Percentiles rank a stretch among this genome's conserved stretches.
Evolutionary conservation across 2,113 vertebrate genomes (phyloP).

Genomic region (Xenus cinereus): DNA sequence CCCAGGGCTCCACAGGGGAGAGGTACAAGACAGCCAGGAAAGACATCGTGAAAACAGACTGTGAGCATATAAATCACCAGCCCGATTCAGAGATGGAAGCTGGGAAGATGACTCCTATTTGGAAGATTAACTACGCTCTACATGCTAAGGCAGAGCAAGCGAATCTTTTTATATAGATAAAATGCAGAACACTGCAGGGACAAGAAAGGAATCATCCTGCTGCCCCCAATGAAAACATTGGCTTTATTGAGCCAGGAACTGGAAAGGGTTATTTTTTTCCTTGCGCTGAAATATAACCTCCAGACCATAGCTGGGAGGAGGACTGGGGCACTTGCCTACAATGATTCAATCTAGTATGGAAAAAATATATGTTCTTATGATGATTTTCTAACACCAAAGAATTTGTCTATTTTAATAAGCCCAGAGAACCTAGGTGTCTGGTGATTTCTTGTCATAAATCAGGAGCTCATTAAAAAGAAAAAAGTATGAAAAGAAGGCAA

Average conservation of each 20-base stretch:
- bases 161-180: background rate
- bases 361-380: slow-evolving; percentile 27
- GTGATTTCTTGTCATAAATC: slow-evolving; percentile 74
- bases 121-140: slow-evolving; percentile 13
- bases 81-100: slow-evolving; percentile 12
- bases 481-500: slow-evolving; percentile 40
- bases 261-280: slow-evolving; percentile 10
- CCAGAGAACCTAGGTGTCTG: slow-evolving; percentile 60
- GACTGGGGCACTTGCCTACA: background rate
- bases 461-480: slow-evolving; percentile 64
- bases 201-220: background rate
- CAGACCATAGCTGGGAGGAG: background rate
- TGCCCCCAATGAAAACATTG: background rate
- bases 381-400: slow-evolving; percentile 49
- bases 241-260: background rate
- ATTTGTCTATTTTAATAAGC: slow-evolving; percentile 74
- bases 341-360: slow-evolving; percentile 32
- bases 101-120: slow-evolving; percentile 27
- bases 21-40: slow-evolving; percentile 51
- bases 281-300: background rate
- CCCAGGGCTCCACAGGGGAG: slow-evolving; percentile 41
- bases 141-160: background rate
- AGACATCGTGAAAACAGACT: slow-evolving; percentile 21
- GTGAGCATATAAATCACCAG: slow-evolving; percentile 45
- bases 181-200: background rate